Evolutionary conservation across 2,888 invertebrate genomes (phyloP).

Genomic region (Alviniconcha strummeri): DNA sequence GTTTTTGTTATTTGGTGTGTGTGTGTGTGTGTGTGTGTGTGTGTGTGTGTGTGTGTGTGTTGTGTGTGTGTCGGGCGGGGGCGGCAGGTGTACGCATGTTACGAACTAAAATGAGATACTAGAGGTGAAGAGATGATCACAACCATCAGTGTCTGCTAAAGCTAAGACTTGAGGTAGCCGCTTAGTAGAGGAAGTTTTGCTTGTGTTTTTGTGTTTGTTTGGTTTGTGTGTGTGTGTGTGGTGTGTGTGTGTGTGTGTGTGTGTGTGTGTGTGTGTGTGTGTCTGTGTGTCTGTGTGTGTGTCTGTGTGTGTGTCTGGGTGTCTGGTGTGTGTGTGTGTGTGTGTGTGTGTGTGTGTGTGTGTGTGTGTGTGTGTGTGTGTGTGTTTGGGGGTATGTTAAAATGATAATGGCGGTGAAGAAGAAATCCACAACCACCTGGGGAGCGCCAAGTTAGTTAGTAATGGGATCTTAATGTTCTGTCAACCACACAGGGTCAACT

Average conservation of each 20-base stretch:
- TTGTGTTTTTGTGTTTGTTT: background rate
- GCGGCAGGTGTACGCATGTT: too few relatives aligned
- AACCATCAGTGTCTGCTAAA: background rate
- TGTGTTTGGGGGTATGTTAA: background rate
- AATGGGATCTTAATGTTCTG: too few relatives aligned
- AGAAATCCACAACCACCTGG: background rate
- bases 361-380: background rate
- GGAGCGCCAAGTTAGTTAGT: too few relatives aligned
- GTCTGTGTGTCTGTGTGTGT: background rate
- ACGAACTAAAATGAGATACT: too few relatives aligned
- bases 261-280: background rate
- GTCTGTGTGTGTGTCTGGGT: background rate
- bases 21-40: too few relatives aligned
- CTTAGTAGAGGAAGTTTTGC: background rate
- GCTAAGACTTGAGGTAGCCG: background rate
- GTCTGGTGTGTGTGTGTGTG: background rate
- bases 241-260: conserved; percentile 18
- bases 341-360: conserved; percentile 4
- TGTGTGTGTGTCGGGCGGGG: too few relatives aligned
- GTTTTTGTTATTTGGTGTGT: background rate
- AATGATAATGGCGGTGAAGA: background rate
- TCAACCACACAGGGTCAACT: too few relatives aligned
- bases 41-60: too few relatives aligned
- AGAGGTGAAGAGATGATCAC: background rate
- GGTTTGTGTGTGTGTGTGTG: background rate